These are phyloP conservation scores for Xerus rutilus DNA, from an alignment of 2,797 vertebrate species.

Conservation along the genomic window DNA sequence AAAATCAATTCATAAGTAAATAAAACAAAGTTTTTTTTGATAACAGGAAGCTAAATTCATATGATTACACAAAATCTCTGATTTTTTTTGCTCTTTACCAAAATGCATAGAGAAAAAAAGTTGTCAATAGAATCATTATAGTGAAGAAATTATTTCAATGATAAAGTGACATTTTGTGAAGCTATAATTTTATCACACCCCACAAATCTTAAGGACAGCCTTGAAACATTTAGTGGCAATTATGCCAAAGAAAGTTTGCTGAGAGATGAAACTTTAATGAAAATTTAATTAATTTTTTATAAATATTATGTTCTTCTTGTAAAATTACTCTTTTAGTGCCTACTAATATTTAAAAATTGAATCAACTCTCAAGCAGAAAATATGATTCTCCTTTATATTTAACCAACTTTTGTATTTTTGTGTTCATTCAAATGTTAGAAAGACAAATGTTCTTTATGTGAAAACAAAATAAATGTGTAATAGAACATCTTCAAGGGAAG, in stretches of 20 bases:
- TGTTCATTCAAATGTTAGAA: not conserved
- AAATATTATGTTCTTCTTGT: not conserved
- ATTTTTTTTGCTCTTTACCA: not conserved
- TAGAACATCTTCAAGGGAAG: not conserved
- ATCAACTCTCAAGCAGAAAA: conserved; percentile 40
- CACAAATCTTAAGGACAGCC: not conserved
- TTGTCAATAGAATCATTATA: not conserved
- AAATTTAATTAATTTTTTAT: not conserved
- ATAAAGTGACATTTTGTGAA: conserved; percentile 2
- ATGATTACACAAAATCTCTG: not conserved
- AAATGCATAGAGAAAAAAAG: not conserved
- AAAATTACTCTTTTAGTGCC: conserved; percentile 45
- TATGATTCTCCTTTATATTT: conserved; percentile 45
- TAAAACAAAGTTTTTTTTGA: conserved; percentile 31
- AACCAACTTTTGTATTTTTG: not conserved
- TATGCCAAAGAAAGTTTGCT: conserved; percentile 21
- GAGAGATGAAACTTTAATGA: not conserved
- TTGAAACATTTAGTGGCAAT: not conserved
- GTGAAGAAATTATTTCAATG: not conserved
- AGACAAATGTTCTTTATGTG: not conserved
- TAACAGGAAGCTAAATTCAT: not conserved
- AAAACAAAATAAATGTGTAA: not conserved
- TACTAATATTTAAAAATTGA: conserved; percentile 59
- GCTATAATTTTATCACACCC: not conserved
- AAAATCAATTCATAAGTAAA: not conserved